Base-by-base conservation (phyloP, 2,888 invertebrate species). In the Sturmia bella region DNA sequence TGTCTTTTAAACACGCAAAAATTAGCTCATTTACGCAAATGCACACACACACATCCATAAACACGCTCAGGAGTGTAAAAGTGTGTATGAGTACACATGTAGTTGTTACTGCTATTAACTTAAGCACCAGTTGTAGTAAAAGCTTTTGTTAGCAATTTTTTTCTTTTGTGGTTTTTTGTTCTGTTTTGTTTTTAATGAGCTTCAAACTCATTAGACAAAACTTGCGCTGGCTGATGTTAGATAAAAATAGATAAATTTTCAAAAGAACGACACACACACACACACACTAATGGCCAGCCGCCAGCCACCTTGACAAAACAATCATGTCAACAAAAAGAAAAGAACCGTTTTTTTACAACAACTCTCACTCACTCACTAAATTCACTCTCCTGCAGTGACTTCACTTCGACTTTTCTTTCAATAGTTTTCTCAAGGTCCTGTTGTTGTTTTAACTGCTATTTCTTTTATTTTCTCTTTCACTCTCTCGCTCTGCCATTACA, bases 201-300 rank as follows among this genome's bases (percentile, higher is more conserved):
- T 68, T 45, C 41, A 50, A 66, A 41, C 43, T 45, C 45, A 7
- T 57, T 57, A 50, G 64, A 7, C 11, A 45, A 27, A 61, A 56
- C 4, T 7, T 7, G 32, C 9, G 32, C 32, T 32, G 7, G 32
- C 32, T 32, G 7, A 9, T 50, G 13, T 61, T 61, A 63, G 79
- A 79, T 73, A 68, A 63, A 74, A 79, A 56, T 68, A 79, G 78
- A 79, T 73, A 75, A 66, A 24, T 57, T 27, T 3, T 21, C 39
- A 41, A 5, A 15, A 19, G 39, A 68, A 41, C 50, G 48, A 59
- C 32, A 68, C 39, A 59, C 5, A 17, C 27, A 63, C 15, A 48
- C 39, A 19, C 11, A 6, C 52, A 19, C 57, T 27, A 39, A 50
- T 59, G 13, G 15, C 19, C 15, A 64, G n/a, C 57, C 19, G 27